Evolutionary conservation across 2,888 invertebrate species (phyloP).

Genomic region (Dasysyrphus tricinctus): DNA sequence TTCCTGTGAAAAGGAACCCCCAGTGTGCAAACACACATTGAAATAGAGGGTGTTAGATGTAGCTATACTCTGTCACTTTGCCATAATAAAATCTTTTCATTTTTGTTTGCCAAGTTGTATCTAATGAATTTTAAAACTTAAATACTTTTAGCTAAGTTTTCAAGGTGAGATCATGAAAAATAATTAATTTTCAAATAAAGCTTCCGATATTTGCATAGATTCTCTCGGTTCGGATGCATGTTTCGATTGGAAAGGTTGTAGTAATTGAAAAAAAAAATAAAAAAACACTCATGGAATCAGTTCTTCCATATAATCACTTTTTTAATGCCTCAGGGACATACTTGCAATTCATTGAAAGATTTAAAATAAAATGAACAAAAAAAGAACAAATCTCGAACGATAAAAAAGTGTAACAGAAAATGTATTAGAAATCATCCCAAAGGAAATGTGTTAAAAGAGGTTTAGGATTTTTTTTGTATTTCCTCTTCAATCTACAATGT

Average conservation of each 20-base stretch:
- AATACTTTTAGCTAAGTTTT: not conserved
- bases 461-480: slow-evolving; percentile 4
- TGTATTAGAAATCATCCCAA: not conserved
- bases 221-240: not conserved
- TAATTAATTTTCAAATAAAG: not conserved
- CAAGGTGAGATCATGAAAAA: slow-evolving; percentile 11
- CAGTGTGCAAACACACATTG: not conserved
- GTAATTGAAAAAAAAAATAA: not conserved
- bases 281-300: not conserved
- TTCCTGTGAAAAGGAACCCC: not conserved
- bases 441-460: slow-evolving; percentile 14
- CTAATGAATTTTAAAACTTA: not conserved
- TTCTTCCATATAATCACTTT: not conserved
- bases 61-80: too few relatives aligned
- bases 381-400: not conserved
- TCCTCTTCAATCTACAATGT: not conserved
- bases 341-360: not conserved
- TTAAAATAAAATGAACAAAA: not conserved
- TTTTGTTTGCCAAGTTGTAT: slow-evolving; percentile 20
- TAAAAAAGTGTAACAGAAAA: not conserved
- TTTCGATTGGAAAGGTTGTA: not conserved
- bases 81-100: not conserved
- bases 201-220: not conserved
- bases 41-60: not conserved
- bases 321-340: not conserved